phyloP scores from a whole-genome alignment of 2,888 invertebrate species.

The Frankliniella fusca region DNA sequence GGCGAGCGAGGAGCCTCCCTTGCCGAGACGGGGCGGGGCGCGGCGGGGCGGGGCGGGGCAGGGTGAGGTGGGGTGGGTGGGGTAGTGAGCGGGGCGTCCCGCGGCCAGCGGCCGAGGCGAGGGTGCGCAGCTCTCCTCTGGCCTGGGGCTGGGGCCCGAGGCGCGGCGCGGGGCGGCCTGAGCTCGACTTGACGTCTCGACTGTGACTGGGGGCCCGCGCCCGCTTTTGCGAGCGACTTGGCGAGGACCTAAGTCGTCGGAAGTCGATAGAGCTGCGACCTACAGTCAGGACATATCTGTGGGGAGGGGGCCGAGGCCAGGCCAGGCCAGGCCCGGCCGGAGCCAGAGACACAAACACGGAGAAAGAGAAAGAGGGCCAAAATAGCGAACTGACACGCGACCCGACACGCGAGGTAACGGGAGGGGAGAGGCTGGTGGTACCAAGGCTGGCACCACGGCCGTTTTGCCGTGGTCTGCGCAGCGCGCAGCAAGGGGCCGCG shows the following conservation, averaged over 20 bases:
- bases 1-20: no score
- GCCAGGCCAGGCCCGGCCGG: background rate
- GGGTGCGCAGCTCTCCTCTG: background rate
- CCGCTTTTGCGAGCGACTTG: background rate
- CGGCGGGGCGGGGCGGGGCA: background rate
- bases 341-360: conserved; percentile 6
- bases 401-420: background rate
- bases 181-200: background rate
- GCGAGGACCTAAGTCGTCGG: background rate
- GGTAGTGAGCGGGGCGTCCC: background rate
- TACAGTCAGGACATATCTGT: background rate
- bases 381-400: conserved; percentile 15
- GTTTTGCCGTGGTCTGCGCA: background rate
- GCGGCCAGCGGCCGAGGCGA: background rate
- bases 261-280: conserved; percentile 19
- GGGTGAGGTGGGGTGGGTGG: background rate
- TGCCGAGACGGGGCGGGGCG: background rate
- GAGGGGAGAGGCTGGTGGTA: conserved; percentile 9
- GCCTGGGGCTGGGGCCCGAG: background rate
- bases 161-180: background rate
- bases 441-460: conserved; percentile 10
- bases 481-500: background rate
- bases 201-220: background rate
- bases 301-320: background rate
- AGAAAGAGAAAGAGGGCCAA: background rate